Percentiles rank a stretch among this genome's conserved stretches.
phyloP scores from a whole-genome alignment of 1,140 invertebrate species.

The Phenacoccus solenopsis region DNA sequence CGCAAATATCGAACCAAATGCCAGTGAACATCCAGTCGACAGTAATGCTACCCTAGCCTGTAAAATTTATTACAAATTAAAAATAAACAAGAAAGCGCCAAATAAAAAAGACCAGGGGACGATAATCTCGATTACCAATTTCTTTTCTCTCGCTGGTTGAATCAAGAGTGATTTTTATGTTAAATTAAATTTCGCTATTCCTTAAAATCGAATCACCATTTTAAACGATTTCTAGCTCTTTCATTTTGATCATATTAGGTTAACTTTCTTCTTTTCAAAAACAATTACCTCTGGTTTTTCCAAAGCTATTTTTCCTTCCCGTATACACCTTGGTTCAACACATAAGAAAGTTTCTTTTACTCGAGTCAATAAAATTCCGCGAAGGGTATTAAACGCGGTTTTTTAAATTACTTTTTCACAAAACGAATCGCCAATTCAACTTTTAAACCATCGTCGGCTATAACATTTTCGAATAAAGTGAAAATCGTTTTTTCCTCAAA shows the following conservation, averaged over 20 bases:
- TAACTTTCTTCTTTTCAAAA: neutral
- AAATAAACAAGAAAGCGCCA: no score
- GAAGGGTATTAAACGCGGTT: neutral
- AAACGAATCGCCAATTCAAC: neutral
- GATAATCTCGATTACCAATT: no score
- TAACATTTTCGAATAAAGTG: no score
- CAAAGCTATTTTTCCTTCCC: neutral
- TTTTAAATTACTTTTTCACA: neutral
- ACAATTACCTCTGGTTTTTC: neutral
- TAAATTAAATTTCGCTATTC: neutral
- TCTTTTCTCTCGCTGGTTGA: no score
- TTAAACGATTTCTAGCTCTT: neutral
- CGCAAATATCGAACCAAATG: slow-evolving; percentile 81
- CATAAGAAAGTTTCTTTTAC: slow-evolving; percentile 3
- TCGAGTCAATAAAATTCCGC: neutral
- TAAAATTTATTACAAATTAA: slow-evolving; percentile 29
- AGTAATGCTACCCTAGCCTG: slow-evolving; percentile 74
- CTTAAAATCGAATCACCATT: neutral
- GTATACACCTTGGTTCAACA: no score
- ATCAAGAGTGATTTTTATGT: neutral
- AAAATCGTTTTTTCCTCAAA: neutral
- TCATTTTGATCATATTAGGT: neutral
- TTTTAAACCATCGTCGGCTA: no score
- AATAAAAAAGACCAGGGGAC: no score
- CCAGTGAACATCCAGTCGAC: slow-evolving; percentile 73